These are phyloP conservation scores for Pseudocheirus occidentalis DNA, from an alignment of 2,797 vertebrate genomes.

Conservation along the genomic window DNA sequence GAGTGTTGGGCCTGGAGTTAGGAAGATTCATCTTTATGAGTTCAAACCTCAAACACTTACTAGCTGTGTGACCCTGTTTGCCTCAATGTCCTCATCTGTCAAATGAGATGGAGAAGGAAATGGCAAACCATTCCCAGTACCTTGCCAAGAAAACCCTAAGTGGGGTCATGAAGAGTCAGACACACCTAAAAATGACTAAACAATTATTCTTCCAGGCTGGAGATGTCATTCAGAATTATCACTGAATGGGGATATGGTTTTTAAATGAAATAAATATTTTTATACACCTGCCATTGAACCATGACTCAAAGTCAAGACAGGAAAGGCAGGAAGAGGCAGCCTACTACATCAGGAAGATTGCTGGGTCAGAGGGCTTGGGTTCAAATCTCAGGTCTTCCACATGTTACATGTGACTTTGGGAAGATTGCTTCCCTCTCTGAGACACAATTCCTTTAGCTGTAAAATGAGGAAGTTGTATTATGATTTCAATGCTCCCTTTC, in stretches of 20 bases:
- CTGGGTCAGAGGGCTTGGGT: background rate
- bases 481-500: background rate
- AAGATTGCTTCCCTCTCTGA: background rate
- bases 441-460: background rate
- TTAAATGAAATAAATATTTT: constrained; percentile 31
- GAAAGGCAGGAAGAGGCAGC: background rate
- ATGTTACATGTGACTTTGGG: background rate
- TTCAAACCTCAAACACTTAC: background rate
- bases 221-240: background rate
- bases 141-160: background rate
- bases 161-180: background rate
- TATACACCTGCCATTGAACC: constrained; percentile 16
- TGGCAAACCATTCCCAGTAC: background rate
- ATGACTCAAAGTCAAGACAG: background rate
- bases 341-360: background rate
- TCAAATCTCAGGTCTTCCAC: background rate
- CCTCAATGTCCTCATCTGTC: background rate
- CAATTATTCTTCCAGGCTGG: constrained; percentile 24
- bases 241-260: background rate
- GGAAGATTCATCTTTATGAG: background rate
- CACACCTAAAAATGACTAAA: background rate
- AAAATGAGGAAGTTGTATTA: background rate
- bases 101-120: background rate
- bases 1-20: background rate
- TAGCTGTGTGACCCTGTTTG: background rate